phyloP scores from a whole-genome alignment of 2,113 vertebrate genomes.

The Charina bottae region DNA sequence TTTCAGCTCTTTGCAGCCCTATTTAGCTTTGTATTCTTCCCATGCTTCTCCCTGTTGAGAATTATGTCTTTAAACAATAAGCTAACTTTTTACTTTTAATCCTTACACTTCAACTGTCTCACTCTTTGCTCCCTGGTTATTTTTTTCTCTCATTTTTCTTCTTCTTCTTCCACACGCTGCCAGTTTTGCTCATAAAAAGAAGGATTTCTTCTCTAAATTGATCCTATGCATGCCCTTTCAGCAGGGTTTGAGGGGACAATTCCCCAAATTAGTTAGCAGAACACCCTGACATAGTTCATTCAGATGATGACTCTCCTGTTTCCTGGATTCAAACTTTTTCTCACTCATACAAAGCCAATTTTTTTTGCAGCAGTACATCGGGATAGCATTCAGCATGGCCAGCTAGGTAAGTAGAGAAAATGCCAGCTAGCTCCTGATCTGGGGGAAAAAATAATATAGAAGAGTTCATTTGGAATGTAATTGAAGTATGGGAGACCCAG shows the following conservation, averaged over 20 bases:
- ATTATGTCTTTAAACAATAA: neutral
- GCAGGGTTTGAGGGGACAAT: neutral
- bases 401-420: neutral
- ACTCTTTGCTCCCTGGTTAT: neutral
- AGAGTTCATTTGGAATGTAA: neutral
- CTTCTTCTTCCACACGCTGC: neutral
- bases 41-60: neutral
- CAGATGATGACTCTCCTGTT: neutral
- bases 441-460: neutral
- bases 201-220: neutral
- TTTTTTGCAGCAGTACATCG: neutral
- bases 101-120: neutral
- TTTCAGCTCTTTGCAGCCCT: neutral
- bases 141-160: neutral
- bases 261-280: neutral
- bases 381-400: neutral
- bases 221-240: neutral
- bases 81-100: neutral
- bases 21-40: neutral
- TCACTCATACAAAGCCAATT: neutral
- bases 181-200: neutral
- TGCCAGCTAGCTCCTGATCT: neutral
- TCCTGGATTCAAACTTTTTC: no score
- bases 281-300: neutral
- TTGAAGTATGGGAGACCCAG: neutral